phyloP scores from a whole-genome alignment of 2,797 vertebrate species.

The Staurois parvus region DNA sequence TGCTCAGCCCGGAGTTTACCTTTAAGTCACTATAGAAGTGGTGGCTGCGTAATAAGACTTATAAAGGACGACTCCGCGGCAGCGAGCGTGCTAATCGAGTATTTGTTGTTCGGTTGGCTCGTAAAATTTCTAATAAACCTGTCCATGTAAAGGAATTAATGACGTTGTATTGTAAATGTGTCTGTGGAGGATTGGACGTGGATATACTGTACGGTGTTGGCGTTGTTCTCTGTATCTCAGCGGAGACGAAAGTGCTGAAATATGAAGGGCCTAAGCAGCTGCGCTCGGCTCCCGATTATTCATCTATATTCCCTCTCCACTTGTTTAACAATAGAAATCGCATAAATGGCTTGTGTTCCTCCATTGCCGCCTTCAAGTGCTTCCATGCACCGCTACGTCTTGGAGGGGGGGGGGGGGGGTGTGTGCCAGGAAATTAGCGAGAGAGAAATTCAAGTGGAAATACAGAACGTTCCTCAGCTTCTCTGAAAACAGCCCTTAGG shows the following conservation, averaged over 20 bases:
- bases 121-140: background rate
- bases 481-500: background rate
- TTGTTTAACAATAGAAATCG: constrained; percentile 20
- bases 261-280: constrained; percentile 1
- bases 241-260: background rate
- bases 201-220: constrained; percentile 13
- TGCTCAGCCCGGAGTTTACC: no score
- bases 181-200: background rate
- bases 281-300: background rate
- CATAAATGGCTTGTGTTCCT: background rate
- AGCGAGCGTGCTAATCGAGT: background rate
- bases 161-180: background rate
- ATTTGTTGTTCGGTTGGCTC: constrained; percentile 10
- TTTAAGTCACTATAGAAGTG: background rate
- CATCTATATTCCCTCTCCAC: background rate
- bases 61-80: background rate
- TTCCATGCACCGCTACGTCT: background rate
- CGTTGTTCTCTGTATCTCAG: constrained; percentile 6
- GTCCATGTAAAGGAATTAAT: background rate
- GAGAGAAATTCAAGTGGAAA: background rate
- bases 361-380: constrained; percentile 5
- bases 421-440: background rate
- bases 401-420: background rate
- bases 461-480: background rate
- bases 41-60: background rate